phyloP scores from a whole-genome alignment of 2,113 vertebrate genomes.

The Grallaria varia region DNA sequence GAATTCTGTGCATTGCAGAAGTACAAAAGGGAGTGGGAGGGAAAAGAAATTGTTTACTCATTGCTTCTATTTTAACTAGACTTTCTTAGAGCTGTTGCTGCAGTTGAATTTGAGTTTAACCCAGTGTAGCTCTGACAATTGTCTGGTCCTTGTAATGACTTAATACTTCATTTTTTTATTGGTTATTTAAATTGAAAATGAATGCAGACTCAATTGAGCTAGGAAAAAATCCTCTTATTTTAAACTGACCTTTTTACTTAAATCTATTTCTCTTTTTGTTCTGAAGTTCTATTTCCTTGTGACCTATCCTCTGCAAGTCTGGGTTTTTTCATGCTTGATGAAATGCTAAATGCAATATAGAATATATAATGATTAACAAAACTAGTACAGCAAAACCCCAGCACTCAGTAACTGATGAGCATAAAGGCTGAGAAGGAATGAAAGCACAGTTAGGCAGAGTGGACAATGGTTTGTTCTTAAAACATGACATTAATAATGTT shows the following conservation, averaged over 20 bases:
- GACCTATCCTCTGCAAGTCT: not conserved
- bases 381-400: not conserved
- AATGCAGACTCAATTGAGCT: not conserved
- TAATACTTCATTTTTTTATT: not conserved
- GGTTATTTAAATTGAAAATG: not conserved
- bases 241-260: not conserved
- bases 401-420: not conserved
- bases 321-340: not conserved
- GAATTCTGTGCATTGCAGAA: not conserved
- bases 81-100: not conserved
- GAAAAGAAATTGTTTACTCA: not conserved
- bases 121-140: not conserved
- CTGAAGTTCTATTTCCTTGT: not conserved
- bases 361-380: not conserved
- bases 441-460: not conserved
- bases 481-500: conserved; percentile 18
- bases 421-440: not conserved
- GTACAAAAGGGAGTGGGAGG: not conserved
- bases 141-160: not conserved
- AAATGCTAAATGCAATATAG: not conserved
- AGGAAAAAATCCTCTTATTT: not conserved
- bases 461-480: conserved; percentile 9
- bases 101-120: not conserved
- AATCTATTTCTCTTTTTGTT: not conserved
- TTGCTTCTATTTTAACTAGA: not conserved